phyloP scores from a whole-genome alignment of 2,113 vertebrate species.

The Sphyrna mokarran region DNA sequence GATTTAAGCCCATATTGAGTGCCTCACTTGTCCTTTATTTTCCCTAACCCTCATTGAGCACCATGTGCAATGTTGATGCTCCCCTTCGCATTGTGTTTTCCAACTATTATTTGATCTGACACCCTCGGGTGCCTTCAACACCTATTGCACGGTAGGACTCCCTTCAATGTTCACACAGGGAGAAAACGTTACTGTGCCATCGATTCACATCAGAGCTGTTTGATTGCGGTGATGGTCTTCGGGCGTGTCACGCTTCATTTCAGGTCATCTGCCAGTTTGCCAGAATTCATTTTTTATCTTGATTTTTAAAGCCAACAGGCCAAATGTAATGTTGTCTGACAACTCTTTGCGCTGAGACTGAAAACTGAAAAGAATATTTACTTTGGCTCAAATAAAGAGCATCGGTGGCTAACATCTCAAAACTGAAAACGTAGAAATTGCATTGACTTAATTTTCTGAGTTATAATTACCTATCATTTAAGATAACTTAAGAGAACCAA shows the following conservation, averaged over 20 bases:
- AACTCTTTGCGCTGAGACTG: background rate
- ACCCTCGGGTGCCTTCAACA: background rate
- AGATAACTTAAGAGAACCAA: background rate
- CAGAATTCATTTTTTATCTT: background rate
- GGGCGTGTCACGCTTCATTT: background rate
- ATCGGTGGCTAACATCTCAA: background rate
- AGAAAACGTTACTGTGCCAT: slow-evolving; percentile 6
- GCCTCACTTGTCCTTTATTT: background rate
- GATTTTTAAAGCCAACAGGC: background rate
- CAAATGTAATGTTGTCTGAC: background rate
- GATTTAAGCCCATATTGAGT: background rate
- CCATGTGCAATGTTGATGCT: background rate
- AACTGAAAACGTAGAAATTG: background rate
- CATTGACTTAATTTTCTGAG: background rate
- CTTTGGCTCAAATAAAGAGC: background rate
- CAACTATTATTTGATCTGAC: background rate
- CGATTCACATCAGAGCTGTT: background rate
- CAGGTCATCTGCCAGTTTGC: background rate
- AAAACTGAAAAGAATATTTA: background rate
- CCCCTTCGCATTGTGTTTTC: background rate
- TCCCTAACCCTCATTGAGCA: background rate
- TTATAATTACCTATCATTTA: background rate
- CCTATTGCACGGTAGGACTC: background rate
- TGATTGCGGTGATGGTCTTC: background rate
- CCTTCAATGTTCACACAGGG: background rate